A percentile compares a stretch with the other conserved stretches of the same genome.
Evolutionary conservation across 2,888 invertebrate species (phyloP).

Genomic region (Agrypnus murinus): DNA sequence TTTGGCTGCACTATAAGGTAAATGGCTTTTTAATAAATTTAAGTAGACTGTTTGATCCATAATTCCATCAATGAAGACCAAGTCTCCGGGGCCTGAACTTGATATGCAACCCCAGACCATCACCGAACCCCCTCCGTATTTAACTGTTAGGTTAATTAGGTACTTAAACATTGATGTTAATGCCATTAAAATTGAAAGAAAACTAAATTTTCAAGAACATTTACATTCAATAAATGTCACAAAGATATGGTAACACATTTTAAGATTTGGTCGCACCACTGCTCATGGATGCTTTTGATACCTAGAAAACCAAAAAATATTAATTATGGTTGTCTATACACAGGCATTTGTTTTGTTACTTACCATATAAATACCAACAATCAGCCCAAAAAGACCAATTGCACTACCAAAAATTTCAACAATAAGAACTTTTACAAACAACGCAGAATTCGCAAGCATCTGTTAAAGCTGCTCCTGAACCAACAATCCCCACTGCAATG

Average conservation of each 20-base stretch:
- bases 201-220: background rate
- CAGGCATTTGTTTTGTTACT: background rate
- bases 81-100: no score
- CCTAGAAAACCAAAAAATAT: constrained; percentile 49
- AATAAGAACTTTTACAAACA: constrained; percentile 98
- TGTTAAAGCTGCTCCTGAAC: constrained; percentile 97
- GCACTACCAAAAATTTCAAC: constrained; percentile 99
- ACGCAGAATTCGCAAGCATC: constrained; percentile 97
- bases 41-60: no score
- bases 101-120: no score
- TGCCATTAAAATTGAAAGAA: background rate
- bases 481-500: constrained; percentile 97
- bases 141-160: no score
- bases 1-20: no score
- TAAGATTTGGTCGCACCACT: constrained; percentile 49
- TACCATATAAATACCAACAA: constrained; percentile 95
- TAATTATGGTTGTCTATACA: background rate
- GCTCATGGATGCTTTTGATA: constrained; percentile 60
- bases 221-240: background rate
- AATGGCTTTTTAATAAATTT: no score
- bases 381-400: constrained; percentile 98
- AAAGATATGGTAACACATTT: background rate
- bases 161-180: background rate
- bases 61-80: no score
- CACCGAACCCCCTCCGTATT: no score